These are phyloP conservation scores for Bimastos eiseni DNA, from an alignment of 2,888 invertebrate species.

Conservation along the genomic window DNA sequence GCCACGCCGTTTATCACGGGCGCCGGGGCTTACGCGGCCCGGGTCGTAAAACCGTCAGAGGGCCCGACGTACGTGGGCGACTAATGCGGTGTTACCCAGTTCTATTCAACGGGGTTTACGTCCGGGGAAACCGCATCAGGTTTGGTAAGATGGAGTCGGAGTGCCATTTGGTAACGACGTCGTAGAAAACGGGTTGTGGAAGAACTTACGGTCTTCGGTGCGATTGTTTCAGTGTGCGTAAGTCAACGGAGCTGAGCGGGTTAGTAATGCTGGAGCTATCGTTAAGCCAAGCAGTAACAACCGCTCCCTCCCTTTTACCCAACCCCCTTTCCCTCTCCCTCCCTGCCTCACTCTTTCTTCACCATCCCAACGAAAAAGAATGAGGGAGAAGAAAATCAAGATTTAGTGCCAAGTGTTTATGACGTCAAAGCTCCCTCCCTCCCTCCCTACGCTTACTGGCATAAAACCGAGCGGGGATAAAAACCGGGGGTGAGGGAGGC, in stretches of 20 bases:
- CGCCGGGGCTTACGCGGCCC: neutral
- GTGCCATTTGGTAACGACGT: neutral
- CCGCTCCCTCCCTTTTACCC: neutral
- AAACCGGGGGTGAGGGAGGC: neutral
- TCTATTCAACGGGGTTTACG: neutral
- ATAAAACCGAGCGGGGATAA: neutral
- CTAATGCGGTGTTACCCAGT: neutral
- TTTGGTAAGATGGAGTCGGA: neutral
- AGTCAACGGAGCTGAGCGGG: neutral
- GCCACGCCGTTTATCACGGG: neutral
- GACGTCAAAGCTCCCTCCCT: conserved; percentile 13
- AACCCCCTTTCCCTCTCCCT: neutral
- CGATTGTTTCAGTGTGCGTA: neutral
- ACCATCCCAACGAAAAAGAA: neutral
- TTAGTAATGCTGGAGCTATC: neutral
- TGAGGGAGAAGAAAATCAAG: neutral
- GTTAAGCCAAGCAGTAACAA: neutral
- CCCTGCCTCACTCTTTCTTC: neutral
- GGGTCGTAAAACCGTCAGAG: neutral
- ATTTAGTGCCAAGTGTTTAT: conserved; percentile 7
- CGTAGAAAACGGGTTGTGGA: neutral
- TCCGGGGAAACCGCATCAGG: neutral
- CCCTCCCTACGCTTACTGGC: neutral
- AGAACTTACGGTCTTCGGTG: neutral
- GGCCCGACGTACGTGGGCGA: neutral